Conservation (phyloP, 2,113 vertebrate genomes). For the Abramis brama region DNA sequence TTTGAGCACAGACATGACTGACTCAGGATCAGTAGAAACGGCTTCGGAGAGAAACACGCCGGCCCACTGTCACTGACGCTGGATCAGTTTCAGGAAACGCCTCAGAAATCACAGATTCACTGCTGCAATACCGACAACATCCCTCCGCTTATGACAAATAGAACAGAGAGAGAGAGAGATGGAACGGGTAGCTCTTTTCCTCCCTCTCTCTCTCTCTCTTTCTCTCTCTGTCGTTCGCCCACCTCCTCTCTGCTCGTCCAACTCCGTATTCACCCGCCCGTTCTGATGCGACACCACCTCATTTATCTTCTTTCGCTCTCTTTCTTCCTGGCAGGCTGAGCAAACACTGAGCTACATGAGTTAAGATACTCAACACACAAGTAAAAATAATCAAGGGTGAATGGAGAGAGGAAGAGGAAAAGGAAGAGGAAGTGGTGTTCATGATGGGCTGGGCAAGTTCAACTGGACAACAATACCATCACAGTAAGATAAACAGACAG, state of each 20-base stretch:
- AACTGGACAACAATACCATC: conserved; percentile 67
- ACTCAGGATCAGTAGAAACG: conserved; percentile 23
- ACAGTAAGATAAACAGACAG: conserved; percentile 16
- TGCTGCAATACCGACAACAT: conserved; percentile 37
- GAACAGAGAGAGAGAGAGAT: conserved; percentile 7
- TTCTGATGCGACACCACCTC: conserved; percentile 20
- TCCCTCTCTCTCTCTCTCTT: no score
- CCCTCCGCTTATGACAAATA: conserved; percentile 27
- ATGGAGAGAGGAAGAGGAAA: background rate
- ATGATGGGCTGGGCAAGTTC: background rate
- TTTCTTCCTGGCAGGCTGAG: conserved; percentile 16
- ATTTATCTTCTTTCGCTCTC: conserved; percentile 57
- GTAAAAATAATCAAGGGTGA: background rate
- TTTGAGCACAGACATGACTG: conserved; percentile 76
- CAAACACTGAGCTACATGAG: conserved; percentile 19
- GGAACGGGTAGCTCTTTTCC: background rate
- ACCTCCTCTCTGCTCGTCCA: conserved; percentile 15
- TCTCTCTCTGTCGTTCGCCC: background rate
- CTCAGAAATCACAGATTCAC: conserved; percentile 38
- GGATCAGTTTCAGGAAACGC: conserved; percentile 56
- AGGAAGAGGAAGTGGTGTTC: background rate
- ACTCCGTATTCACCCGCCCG: conserved; percentile 24
- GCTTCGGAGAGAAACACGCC: background rate
- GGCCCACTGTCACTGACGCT: background rate
- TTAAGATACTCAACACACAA: conserved; percentile 18